Evolutionary conservation across 2,113 vertebrate genomes (phyloP).

Genomic region (Gallinago undulata): DNA sequence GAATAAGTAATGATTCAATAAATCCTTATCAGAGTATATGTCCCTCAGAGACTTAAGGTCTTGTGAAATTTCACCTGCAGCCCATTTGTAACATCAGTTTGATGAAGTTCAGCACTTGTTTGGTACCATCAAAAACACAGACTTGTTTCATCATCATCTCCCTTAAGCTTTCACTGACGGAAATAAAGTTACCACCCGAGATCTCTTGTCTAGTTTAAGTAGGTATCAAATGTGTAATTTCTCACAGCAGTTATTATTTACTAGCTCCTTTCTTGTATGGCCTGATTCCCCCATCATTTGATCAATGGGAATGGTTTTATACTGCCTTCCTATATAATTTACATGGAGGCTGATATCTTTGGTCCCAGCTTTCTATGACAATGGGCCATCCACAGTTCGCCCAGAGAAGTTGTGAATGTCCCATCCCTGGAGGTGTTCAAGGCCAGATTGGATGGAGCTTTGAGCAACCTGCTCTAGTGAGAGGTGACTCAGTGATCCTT

Average conservation of each 20-base stretch:
- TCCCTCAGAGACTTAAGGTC: slow-evolving; percentile 12
- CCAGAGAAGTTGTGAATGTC: no score
- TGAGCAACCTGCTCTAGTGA: no score
- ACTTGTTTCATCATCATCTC: neutral
- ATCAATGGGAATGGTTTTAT: neutral
- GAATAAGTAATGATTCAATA: slow-evolving; percentile 35
- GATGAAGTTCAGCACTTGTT: neutral
- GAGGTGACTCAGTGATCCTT: no score
- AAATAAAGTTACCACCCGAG: neutral
- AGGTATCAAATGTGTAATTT: neutral
- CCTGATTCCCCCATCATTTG: neutral
- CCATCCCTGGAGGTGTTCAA: no score
- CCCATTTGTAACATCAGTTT: neutral
- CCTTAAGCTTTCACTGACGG: neutral
- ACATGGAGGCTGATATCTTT: neutral
- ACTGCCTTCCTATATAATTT: neutral
- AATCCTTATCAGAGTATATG: slow-evolving; percentile 26
- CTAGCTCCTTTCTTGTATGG: neutral
- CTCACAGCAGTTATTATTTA: neutral
- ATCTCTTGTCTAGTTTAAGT: neutral
- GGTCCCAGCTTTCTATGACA: neutral
- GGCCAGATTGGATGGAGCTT: no score
- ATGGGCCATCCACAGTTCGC: neutral
- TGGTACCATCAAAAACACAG: neutral
- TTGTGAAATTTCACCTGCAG: slow-evolving; percentile 6